Conservation (phyloP, 2,888 invertebrate species). For the Plagodis dolabraria region DNA sequence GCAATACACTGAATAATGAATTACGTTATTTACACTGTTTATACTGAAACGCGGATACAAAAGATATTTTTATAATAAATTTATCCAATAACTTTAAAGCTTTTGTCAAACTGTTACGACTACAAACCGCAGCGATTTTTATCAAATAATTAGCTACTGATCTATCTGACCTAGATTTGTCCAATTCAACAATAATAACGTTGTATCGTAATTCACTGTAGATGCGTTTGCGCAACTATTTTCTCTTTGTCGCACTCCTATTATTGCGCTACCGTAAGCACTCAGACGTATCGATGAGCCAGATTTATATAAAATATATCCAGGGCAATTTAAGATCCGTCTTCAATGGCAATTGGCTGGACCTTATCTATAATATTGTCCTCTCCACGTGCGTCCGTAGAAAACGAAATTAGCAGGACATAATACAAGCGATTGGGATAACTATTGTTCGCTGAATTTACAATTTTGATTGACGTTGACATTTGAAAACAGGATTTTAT, state of each 20-base stretch:
- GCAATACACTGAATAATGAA: too few species aligned
- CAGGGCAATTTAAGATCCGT: background rate
- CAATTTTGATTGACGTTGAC: conserved; percentile 8
- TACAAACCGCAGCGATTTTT: background rate
- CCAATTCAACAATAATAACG: conserved; percentile 26
- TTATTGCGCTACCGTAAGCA: conserved; percentile 20
- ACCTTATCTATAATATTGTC: too few species aligned
- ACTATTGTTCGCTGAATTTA: background rate
- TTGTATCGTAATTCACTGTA: conserved; percentile 27
- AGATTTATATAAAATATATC: conserved; percentile 6
- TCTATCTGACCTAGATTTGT: conserved; percentile 16
- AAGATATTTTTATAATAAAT: too few species aligned
- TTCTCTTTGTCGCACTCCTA: conserved; percentile 41
- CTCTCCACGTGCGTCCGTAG: too few species aligned
- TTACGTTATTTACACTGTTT: too few species aligned
- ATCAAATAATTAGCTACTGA: conserved; percentile 2
- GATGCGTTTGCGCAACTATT: conserved; percentile 43
- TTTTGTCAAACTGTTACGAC: background rate
- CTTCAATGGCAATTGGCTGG: too few species aligned
- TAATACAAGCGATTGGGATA: background rate
- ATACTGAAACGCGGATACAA: too few species aligned
- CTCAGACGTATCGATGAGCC: conserved; percentile 13
- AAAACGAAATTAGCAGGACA: too few species aligned
- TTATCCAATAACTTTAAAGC: too few species aligned
- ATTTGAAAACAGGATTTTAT: conserved; percentile 33